Base-by-base conservation (phyloP, 2,797 vertebrate species). In the Myripristis jacobus region DNA sequence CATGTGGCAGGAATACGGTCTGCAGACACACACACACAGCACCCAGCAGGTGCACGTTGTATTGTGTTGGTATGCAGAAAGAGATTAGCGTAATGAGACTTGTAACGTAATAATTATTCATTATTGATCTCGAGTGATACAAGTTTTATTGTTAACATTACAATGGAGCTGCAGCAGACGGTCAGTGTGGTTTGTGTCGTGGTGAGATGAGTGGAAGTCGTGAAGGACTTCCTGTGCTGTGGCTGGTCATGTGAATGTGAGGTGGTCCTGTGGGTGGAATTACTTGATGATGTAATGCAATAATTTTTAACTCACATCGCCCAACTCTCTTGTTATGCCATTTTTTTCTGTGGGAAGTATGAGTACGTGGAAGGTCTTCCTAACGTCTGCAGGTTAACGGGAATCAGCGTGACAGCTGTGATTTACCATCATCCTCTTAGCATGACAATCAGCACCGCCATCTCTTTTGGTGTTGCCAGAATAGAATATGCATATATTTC, bases 201-300 rank as follows among this genome's bases (percentile, higher is more conserved):
- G 34, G 65, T 15, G 48, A 41, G 60, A 56, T 27, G 36, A 73
- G 58, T 50, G 56, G 52, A 62, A 34, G 34, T 47, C 44, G 46
- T 66, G 12, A 44, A 58, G 25, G 31, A 50, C 31, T 70, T 72
- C 41, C 51, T 59, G 61, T 71, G 19, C 27, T 36, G 47, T 3
- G 57, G 44, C 56, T 12, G 54, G 66, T 68, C 77, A 60, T 62
- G 61, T 71, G 53, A 60, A 58, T 47, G 29, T 22, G 50, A 56
- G 57, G 65, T 24, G 18, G 24, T 62, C 34, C 27, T 52, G 34
- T 47, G 48, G 47, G 43, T 48, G 63, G 36, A 31, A 29, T 59
- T 18, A 5, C 12, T 25, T 11, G n/a, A 2, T 55, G 24, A 48
- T 34, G 44, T 12, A 1, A 0, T 55, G 44, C 22, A 1, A 9